Evolutionary conservation across 2,888 invertebrate species (phyloP), one percentile per base, ranked within the genome.

Genomic region (Mesopsocus fuscifrons): DNA sequence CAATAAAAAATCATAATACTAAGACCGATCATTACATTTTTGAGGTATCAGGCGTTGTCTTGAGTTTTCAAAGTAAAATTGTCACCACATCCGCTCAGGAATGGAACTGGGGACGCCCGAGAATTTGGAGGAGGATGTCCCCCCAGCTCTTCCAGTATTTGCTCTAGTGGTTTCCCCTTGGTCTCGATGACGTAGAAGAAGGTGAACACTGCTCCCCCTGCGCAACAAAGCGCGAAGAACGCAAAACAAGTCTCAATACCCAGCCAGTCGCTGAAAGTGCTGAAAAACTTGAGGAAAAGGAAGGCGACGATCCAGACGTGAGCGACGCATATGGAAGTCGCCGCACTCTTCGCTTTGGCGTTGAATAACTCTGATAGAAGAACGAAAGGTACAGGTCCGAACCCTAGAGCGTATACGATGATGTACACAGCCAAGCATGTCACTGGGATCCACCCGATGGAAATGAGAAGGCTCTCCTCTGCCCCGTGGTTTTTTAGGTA

Each of bases 141-240:
- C 26, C 17, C 45, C 4, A 52, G 42, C 21, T 40, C 26, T 16
- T 57, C 55, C 44, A 66, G 60, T 5, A 67, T 66, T 41, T 62
- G 57, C 13, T 57, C 56, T 30, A 59, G 53, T 41, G 55, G 58
- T 49, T 59, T 61, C 16, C 63, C 63, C 49, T 58, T 63, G 1
- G 65, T 66, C 50, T 66, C 66, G 1, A 64, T 65, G 22, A 66
- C 51, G 30, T 57, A 61, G 11, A 60, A 47, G 30, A 60, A 49
- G 41, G 56, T 53, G 30, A 59, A 55, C 44, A 60, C 23, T 4
- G 55, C 52, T 0, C 61, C 57, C 1, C 56, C 34, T 17, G 60
- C 41, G 50, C 62, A 61, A 16, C 57, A 54, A 1, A 48, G 23
- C 0, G 62, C 60, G 45, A 65, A 68, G 3, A 58, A 41, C 50